These are phyloP conservation scores for Drosophila mercatorum DNA, from an alignment of 2,888 invertebrate species.

Conservation along the genomic window DNA sequence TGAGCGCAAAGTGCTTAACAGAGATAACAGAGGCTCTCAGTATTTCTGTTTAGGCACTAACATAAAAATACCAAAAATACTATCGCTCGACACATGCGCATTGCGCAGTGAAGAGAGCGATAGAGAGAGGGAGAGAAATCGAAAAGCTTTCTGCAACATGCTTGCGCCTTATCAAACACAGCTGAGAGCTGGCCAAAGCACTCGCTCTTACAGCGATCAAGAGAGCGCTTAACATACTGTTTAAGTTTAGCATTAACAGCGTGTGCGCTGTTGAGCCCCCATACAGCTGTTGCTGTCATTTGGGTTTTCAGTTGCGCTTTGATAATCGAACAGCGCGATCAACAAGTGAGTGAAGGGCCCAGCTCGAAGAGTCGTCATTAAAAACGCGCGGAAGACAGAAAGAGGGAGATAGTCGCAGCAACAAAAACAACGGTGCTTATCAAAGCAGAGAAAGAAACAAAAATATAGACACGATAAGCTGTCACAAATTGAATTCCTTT, in stretches of 20 bases:
- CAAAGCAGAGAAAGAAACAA: conserved; percentile 37
- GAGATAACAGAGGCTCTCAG: background rate
- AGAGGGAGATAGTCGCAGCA: conserved; percentile 1
- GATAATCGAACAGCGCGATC: conserved; percentile 54
- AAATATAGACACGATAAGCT: conserved; percentile 41
- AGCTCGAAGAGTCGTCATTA: conserved; percentile 1
- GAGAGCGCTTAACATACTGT: conserved; percentile 24
- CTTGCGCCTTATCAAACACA: conserved; percentile 42
- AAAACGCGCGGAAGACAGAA: conserved; percentile 8
- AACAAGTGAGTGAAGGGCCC: conserved; percentile 31
- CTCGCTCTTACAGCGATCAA: conserved; percentile 26
- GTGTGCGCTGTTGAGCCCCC: background rate
- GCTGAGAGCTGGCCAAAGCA: conserved; percentile 42
- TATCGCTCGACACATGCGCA: background rate
- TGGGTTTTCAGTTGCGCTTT: conserved; percentile 51
- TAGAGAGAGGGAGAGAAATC: too few relatives aligned
- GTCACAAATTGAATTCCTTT: conserved; percentile 12
- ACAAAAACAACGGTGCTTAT: conserved; percentile 45
- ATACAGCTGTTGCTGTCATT: conserved; percentile 24
- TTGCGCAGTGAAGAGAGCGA: background rate
- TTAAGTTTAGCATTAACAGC: conserved; percentile 40
- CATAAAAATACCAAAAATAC: conserved; percentile 2
- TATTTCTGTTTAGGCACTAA: background rate
- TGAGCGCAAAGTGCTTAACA: conserved; percentile 2
- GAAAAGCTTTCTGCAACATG: conserved; percentile 5